Evolutionary conservation across 2,888 invertebrate genomes (phyloP).

Genomic region (Conomelus anceps): DNA sequence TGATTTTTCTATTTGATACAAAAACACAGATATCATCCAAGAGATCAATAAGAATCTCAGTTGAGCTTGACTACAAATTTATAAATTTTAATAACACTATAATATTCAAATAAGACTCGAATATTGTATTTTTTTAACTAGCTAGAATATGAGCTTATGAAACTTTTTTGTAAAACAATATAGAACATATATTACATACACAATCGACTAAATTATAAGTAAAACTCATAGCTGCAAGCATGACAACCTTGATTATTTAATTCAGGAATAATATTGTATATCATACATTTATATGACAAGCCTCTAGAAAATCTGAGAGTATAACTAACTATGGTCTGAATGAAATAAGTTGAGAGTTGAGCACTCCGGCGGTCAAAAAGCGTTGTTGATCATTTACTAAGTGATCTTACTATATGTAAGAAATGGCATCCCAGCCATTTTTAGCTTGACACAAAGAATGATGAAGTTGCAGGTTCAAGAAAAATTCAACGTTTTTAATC

Average conservation of each 20-base stretch:
- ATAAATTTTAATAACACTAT: background rate
- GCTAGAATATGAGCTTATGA: background rate
- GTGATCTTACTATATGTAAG: too few species aligned
- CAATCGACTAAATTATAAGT: background rate
- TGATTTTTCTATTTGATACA: background rate
- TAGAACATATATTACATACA: background rate
- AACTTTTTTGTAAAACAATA: background rate
- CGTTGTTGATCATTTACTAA: too few species aligned
- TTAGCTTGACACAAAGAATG: too few species aligned
- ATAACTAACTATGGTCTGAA: background rate
- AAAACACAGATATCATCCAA: background rate
- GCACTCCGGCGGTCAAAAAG: background rate
- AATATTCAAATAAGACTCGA: background rate
- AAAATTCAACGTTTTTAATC: too few species aligned
- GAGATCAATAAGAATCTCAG: background rate
- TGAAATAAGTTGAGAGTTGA: background rate
- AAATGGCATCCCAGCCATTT: too few species aligned
- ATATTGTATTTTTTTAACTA: background rate
- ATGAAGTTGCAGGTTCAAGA: too few species aligned
- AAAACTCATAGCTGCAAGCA: background rate
- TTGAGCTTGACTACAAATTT: background rate
- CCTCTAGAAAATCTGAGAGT: background rate
- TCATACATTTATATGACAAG: background rate
- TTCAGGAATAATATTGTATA: background rate
- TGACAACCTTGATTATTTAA: background rate